Conservation (phyloP, 2,113 vertebrate genomes). For the Cygnus buccinator region DNA sequence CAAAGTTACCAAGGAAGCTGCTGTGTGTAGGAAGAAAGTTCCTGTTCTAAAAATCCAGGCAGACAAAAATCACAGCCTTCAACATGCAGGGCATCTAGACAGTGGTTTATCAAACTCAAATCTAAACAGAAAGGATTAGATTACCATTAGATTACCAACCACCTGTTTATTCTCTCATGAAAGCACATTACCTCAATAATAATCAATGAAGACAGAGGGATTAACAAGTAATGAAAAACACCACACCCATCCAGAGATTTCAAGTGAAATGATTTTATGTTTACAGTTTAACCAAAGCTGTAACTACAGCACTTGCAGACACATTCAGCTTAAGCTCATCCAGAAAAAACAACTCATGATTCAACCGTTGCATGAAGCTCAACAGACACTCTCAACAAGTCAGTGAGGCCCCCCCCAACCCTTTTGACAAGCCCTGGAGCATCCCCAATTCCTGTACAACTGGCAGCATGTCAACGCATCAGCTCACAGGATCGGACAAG, state of each 20-base stretch:
- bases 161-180: neutral
- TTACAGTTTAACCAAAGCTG: neutral
- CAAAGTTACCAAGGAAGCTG: neutral
- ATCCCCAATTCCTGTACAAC: neutral
- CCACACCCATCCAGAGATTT: constrained; percentile 19
- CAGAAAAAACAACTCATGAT: neutral
- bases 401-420: neutral
- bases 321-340: neutral
- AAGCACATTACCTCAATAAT: neutral
- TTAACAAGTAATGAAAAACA: neutral
- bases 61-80: neutral
- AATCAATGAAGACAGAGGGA: neutral
- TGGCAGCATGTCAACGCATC: accelerated
- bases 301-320: neutral
- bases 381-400: neutral
- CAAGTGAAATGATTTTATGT: neutral
- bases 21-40: neutral
- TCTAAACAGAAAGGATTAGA: neutral
- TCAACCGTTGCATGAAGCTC: neutral
- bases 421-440: neutral
- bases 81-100: neutral
- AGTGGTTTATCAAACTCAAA: constrained; percentile 13
- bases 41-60: neutral
- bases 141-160: neutral
- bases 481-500: accelerated